Conservation (phyloP, 2,888 invertebrate genomes). For the Camponotus fellah region DNA sequence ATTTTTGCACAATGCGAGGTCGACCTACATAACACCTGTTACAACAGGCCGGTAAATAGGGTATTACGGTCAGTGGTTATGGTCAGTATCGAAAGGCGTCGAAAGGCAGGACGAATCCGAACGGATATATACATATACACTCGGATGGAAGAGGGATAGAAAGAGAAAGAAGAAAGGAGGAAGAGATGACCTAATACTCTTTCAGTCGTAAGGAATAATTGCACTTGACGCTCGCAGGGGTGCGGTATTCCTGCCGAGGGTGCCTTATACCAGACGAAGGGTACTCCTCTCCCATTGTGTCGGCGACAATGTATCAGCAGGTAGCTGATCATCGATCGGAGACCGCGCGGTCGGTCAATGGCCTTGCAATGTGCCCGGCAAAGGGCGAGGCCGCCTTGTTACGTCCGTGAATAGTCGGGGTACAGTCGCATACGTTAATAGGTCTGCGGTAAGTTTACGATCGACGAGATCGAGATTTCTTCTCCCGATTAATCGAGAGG, state of each 20-base stretch:
- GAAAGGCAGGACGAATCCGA: slow-evolving; percentile 56
- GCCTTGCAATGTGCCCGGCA: slow-evolving; percentile 65
- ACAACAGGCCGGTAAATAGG: slow-evolving; percentile 51
- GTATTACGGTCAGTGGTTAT: slow-evolving; percentile 58
- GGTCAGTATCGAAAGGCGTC: slow-evolving; percentile 58
- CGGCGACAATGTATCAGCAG: slow-evolving; percentile 77
- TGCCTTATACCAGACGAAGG: slow-evolving; percentile 51
- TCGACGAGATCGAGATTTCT: background rate
- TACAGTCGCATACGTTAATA: slow-evolving; percentile 9
- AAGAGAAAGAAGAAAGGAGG: background rate
- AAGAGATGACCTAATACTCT: slow-evolving; percentile 29
- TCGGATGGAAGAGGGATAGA: background rate
- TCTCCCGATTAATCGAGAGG: background rate
- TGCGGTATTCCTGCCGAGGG: slow-evolving; percentile 17
- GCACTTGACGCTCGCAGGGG: slow-evolving; percentile 67
- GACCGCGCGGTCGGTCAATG: slow-evolving; percentile 73
- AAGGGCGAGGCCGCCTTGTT: slow-evolving; percentile 50
- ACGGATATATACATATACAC: slow-evolving; percentile 46
- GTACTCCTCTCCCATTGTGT: slow-evolving; percentile 70
- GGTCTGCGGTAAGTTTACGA: no score
- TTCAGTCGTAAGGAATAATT: slow-evolving; percentile 70
- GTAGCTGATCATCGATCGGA: slow-evolving; percentile 78
- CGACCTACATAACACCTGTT: slow-evolving; percentile 41
- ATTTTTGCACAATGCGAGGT: slow-evolving; percentile 20
- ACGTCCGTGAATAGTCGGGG: slow-evolving; percentile 10